phyloP scores from a whole-genome alignment of 2,888 invertebrate genomes.

The Yponomeuta malinellus region DNA sequence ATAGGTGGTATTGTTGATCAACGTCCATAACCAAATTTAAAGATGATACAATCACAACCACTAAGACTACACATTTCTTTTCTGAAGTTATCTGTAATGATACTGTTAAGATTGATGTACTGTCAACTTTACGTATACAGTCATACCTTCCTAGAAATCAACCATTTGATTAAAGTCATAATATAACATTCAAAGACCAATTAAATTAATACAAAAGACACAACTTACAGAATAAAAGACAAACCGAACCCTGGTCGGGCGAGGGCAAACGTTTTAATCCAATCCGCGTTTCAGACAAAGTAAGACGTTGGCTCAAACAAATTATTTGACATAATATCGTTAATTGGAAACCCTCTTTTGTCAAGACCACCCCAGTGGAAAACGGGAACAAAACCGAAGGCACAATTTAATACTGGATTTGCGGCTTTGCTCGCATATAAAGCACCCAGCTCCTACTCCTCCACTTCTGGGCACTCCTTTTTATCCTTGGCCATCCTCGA shows the following conservation, averaged over 20 bases:
- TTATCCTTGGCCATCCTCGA: too few relatives aligned
- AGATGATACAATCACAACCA: too few relatives aligned
- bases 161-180: not conserved
- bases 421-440: too few relatives aligned
- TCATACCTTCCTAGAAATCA: not conserved
- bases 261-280: slow-evolving; percentile 61
- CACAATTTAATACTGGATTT: not conserved
- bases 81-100: too few relatives aligned
- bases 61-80: too few relatives aligned
- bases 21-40: too few relatives aligned
- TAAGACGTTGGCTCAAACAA: slow-evolving; percentile 71
- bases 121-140: too few relatives aligned
- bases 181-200: not conserved
- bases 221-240: slow-evolving; percentile 1
- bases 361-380: slow-evolving; percentile 27
- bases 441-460: too few relatives aligned
- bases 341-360: slow-evolving; percentile 74
- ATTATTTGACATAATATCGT: slow-evolving; percentile 76
- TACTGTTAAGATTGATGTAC: too few relatives aligned
- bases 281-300: slow-evolving; percentile 55
- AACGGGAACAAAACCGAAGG: not conserved
- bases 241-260: not conserved
- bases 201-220: not conserved
- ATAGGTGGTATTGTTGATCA: too few relatives aligned
- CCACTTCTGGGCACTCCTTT: too few relatives aligned